Evolutionary conservation across 92 coral and sea anemone genomes (phyloP), one percentile per base, ranked within the genome.

Genomic region (Galaxea fascicularis): DNA sequence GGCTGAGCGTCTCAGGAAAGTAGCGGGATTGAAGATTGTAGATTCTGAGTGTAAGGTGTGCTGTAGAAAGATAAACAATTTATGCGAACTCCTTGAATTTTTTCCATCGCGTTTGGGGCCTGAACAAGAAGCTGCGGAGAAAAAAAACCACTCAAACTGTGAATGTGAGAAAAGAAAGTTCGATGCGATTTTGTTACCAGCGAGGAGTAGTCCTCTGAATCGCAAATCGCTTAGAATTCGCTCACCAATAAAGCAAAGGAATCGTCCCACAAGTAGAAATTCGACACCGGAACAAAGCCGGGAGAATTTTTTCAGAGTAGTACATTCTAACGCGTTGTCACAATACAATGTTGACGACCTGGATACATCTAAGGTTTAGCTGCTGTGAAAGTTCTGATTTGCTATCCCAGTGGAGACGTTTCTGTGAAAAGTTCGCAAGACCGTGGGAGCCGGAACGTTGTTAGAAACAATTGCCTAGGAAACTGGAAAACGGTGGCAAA

Each of bases 21-120:
- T n/a, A n/a, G n/a, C n/a, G n/a, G n/a, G n/a, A n/a, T n/a, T n/a
- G n/a, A n/a, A n/a, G n/a, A n/a, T n/a, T n/a, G n/a, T n/a, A n/a
- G n/a, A n/a, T n/a, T n/a, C n/a, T n/a, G n/a, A n/a, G n/a, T 85
- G 89, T 65, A 76, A 85, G 30, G 16, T 65, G 44, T 76, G 88
- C 74, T 70, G 39, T 35, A 22, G 88, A 60, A 84, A 76, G 76
- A 73, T 84, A 30, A 73, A 83, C 27, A 45, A 21, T 65, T 64
- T 77, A 28, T 31, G 65, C 58, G 25, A 45, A 22, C 29, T 56
- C 21, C 74, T 25, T 53, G 10, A 72, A 18, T 56, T 6, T 27
- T 74, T 75, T 17, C 28, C 21, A 16, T 35, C 53, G 57, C 27
- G 21, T 45, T 39, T 53, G 59, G 31, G 35, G 41, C 20, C 30